phyloP scores from a whole-genome alignment of 2,797 vertebrate genomes.

The Heteromormyrus szaboi region DNA sequence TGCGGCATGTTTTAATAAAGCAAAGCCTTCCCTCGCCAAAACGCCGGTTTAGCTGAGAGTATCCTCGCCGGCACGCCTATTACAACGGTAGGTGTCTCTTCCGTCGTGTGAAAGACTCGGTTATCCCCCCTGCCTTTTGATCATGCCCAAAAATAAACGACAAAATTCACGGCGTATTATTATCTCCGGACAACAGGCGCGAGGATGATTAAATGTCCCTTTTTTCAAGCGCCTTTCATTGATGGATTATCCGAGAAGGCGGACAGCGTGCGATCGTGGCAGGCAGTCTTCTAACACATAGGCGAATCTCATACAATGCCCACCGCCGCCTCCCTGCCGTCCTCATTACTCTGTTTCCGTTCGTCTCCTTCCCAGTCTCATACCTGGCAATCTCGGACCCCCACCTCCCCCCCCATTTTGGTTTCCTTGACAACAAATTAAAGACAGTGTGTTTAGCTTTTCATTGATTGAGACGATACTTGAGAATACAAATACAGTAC shows the following conservation, averaged over 20 bases:
- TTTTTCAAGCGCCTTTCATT: constrained; percentile 15
- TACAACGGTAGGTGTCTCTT: constrained; percentile 2
- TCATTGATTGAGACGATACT: neutral
- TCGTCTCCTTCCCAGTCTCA: constrained; percentile 15
- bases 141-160: constrained; percentile 12
- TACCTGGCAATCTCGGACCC: neutral
- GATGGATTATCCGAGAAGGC: constrained; percentile 19
- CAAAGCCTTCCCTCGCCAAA: constrained; percentile 24
- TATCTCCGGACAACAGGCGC: neutral
- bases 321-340: neutral
- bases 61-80: constrained; percentile 28
- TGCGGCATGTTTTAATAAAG: constrained; percentile 25
- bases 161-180: neutral
- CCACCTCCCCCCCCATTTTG: constrained; percentile 31
- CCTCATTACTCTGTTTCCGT: constrained; percentile 8
- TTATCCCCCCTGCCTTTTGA: neutral
- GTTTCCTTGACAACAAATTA: constrained; percentile 65
- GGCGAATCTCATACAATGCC: constrained; percentile 13
- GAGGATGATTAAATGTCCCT: neutral
- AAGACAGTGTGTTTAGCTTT: constrained; percentile 9
- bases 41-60: constrained; percentile 21
- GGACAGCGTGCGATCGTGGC: constrained; percentile 17
- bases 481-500: neutral
- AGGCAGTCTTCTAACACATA: neutral
- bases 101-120: neutral